phyloP scores from a whole-genome alignment of 2,888 invertebrate genomes.

The Parnassius orleans region DNA sequence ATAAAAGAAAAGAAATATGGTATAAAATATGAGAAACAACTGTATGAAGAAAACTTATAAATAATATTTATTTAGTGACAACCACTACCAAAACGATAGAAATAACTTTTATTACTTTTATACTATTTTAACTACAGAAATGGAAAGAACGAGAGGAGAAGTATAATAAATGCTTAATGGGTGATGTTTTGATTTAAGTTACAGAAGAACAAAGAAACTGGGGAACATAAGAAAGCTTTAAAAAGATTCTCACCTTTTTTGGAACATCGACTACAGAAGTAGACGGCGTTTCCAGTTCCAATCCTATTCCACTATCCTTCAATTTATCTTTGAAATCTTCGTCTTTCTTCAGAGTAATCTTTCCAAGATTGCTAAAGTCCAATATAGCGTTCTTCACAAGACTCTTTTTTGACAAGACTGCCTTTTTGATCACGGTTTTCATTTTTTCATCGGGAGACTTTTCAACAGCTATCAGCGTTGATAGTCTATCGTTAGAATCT shows the following conservation, averaged over 20 bases:
- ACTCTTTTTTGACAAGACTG: slow-evolving; percentile 61
- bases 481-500: slow-evolving; percentile 61
- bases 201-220: background rate
- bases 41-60: no score
- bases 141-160: no score
- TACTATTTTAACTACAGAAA: no score
- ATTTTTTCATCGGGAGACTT: slow-evolving; percentile 68
- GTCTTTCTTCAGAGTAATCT: slow-evolving; percentile 51
- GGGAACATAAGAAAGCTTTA: background rate
- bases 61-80: no score
- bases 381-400: slow-evolving; percentile 64
- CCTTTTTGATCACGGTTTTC: slow-evolving; percentile 71
- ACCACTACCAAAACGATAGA: no score
- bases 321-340: slow-evolving; percentile 59
- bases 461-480: slow-evolving; percentile 63
- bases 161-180: no score
- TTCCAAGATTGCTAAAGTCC: slow-evolving; percentile 64
- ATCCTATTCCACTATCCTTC: slow-evolving; percentile 68
- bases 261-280: slow-evolving; percentile 51
- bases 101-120: no score
- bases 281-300: slow-evolving; percentile 54
- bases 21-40: no score
- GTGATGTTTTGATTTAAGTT: no score
- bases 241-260: slow-evolving; percentile 57
- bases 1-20: no score